Base-by-base conservation (phyloP, 2,888 invertebrate species). In the Eupithecia abbreviata region DNA sequence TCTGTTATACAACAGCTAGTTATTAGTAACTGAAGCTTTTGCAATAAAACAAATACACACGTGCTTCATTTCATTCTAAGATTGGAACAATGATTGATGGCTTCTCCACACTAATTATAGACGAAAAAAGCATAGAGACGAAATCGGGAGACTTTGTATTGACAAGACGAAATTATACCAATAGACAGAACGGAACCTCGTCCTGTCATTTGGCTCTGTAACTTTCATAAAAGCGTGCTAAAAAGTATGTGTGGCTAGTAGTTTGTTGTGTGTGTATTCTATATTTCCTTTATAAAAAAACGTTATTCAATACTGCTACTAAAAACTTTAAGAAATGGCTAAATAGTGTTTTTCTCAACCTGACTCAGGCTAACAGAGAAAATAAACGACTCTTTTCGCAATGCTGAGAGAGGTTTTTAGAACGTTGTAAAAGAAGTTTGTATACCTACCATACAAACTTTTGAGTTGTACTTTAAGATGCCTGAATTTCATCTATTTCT, bases 81-180 rank as follows among this genome's bases (percentile, higher is more conserved):
- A 73, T 69, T 62, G 72, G 76, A 45, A 75, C 49, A 73, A 75
- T 80, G 83, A 87, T 87, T 86, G 87, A 88, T 86, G 83, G 84
- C 10, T 18, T 62, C 30, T 84, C 80, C 78, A 80, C 84, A 85
- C 78, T 75, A 58, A 58, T 58, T 58, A 58, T 5, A 58, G 58
- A 58, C 58, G 55, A 12, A 65, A 10, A 65, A 13, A 65, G 0
- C 15, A 55, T 51, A 6, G n/a, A 55, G 55, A 13, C 6, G 18
- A 65, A 65, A 65, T 18, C 18, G 2, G 18, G 18, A 58, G 58
- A 3, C 58, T 55, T 55, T 55, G 55, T 55, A 0, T n/a, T 55
- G n/a, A 55, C 51, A 51, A 15, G 15, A 51, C 15, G 51, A 2
- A 15, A 5, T 43, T 43, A 4, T 49, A 49, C 49, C 51, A 4